Percentiles rank a stretch among this genome's conserved stretches.
These are phyloP conservation scores for Phaenicophaeus curvirostris DNA, from an alignment of 2,797 vertebrate species.

Conservation along the genomic window DNA sequence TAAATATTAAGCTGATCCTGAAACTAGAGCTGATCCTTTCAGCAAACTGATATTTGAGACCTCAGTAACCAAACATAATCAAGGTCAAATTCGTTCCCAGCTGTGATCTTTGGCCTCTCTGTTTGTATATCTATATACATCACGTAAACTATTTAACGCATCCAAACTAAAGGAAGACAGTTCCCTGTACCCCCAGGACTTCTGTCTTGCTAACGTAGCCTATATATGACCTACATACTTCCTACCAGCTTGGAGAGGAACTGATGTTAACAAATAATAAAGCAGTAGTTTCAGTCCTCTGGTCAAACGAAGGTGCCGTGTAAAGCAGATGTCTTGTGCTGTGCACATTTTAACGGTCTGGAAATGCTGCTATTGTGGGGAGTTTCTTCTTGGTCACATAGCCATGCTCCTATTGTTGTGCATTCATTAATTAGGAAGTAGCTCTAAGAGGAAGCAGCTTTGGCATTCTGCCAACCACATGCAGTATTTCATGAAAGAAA, in stretches of 20 bases:
- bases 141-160: background rate
- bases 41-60: background rate
- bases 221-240: background rate
- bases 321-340: background rate
- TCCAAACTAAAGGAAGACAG: background rate
- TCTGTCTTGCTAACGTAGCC: slow-evolving; percentile 33
- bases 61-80: background rate
- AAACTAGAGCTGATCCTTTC: slow-evolving; percentile 31
- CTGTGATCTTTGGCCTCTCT: background rate
- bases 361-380: background rate
- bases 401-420: background rate
- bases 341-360: background rate
- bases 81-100: slow-evolving; percentile 24
- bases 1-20: slow-evolving; percentile 38
- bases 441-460: slow-evolving; percentile 42
- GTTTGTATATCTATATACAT: background rate
- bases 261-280: slow-evolving; percentile 32
- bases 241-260: background rate
- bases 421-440: slow-evolving; percentile 56
- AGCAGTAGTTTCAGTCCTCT: slow-evolving; percentile 20
- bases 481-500: background rate
- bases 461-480: slow-evolving; percentile 5
- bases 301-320: background rate
- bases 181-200: background rate
- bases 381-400: background rate